Base-by-base conservation (phyloP, 2,888 invertebrate species). In the Cinara cedri region DNA sequence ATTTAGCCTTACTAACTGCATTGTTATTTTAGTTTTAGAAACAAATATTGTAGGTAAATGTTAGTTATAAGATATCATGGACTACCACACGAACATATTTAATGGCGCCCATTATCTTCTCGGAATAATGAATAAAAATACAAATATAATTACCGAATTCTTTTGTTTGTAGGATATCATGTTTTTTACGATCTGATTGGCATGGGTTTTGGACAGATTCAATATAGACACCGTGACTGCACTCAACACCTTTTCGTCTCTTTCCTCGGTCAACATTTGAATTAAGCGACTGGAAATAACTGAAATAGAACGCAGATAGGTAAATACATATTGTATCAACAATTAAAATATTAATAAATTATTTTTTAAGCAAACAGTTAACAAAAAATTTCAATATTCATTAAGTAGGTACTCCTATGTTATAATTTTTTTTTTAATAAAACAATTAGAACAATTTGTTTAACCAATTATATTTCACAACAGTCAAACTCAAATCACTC, bases 251-350 rank as follows among this genome's bases (percentile, higher is more conserved):
- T 60, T 78, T 60, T 78, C 78, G 51, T 78, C 78, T 49, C 78
- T 46, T 34, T 78, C 78, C 21, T 60, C 78, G 24, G 78, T 78
- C 14, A 78, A 60, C 78, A 78, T 78, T 21, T 70, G 78, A 9
- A 78, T 57, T 26, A 78, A 68, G 42, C 78, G 78, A 60, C 70
- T 60, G 4, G 60, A 49, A 42, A 60, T 57, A 68, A 60, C 78
- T 78, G n/a, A 21, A 16, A 54, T 16, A 13, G 3, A 57, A 71
- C 8, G 13, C n/a, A n/a, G n/a, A 71, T 55, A 54, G 42, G 24
- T 3, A 19, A 16, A 16, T 55, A 44, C 16, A 16, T 42, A 13
- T 42, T 62, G 16, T 57, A 26, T 24, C 2, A 24, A 51, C 9
- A 11, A 66, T 26, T 26, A 24, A 34, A 26, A 51, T 51, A 26